A percentile compares a stretch with the other conserved stretches of the same genome.
These are phyloP conservation scores for Eupithecia pulchellata DNA, from an alignment of 2,888 invertebrate species.

Conservation along the genomic window DNA sequence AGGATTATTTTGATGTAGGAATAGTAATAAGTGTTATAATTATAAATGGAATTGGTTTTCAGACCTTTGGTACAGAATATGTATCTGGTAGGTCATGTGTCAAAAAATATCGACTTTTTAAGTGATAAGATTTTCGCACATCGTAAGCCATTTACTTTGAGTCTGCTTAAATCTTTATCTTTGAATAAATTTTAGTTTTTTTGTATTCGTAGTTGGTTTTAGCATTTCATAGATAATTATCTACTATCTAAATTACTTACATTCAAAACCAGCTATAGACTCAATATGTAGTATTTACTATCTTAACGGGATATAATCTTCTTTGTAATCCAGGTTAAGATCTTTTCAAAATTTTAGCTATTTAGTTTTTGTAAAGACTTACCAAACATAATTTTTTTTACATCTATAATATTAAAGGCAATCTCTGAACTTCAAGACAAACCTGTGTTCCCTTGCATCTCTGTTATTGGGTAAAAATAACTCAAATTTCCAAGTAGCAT, in stretches of 20 bases:
- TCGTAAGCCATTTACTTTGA: too few species aligned
- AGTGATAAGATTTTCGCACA: too few species aligned
- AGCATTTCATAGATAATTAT: too few species aligned
- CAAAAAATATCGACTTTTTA: too few species aligned
- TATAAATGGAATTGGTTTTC: slow-evolving; percentile 34
- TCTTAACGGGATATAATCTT: too few species aligned
- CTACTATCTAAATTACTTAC: too few species aligned
- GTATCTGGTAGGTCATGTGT: too few species aligned
- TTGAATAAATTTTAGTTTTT: too few species aligned
- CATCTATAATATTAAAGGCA: background rate
- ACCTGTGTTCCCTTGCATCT: slow-evolving; percentile 36
- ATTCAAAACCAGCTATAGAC: too few species aligned
- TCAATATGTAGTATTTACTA: slow-evolving; percentile 1
- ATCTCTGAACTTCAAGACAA: slow-evolving; percentile 24
- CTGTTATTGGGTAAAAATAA: slow-evolving; percentile 45
- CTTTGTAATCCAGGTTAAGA: background rate
- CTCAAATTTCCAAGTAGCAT: slow-evolving; percentile 55
- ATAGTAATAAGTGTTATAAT: slow-evolving; percentile 34
- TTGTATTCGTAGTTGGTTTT: too few species aligned
- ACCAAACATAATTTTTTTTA: background rate
- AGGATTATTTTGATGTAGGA: slow-evolving; percentile 34
- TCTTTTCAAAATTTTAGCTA: background rate
- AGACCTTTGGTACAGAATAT: slow-evolving; percentile 23
- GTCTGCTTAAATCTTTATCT: too few species aligned
- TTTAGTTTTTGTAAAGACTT: background rate